Evolutionary conservation across 1,140 invertebrate genomes (phyloP).

Genomic region (Coboldia fuscipes): DNA sequence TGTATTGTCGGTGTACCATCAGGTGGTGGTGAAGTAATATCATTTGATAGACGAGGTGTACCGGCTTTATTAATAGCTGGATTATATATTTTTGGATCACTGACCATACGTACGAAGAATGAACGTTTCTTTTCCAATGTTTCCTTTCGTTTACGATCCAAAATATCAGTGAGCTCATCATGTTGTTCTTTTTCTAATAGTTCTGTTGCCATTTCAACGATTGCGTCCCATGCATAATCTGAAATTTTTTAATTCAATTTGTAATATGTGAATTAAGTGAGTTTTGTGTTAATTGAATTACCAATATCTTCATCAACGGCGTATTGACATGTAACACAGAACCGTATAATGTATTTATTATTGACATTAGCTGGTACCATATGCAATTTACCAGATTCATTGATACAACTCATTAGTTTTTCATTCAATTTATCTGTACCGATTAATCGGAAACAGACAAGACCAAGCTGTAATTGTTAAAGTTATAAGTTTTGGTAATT

Average conservation of each 20-base stretch:
- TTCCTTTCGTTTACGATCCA: slow-evolving; percentile 39
- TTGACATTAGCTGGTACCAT: slow-evolving; percentile 91
- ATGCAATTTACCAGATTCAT: slow-evolving; percentile 88
- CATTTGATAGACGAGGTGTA: slow-evolving; percentile 25
- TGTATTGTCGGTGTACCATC: slow-evolving; percentile 22
- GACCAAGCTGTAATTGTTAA: slow-evolving; percentile 34
- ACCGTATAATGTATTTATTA: slow-evolving; percentile 81
- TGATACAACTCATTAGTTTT: slow-evolving; percentile 80
- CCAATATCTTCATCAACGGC: slow-evolving; percentile 73
- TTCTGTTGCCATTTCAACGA: slow-evolving; percentile 64
- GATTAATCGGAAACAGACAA: slow-evolving; percentile 68
- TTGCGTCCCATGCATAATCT: slow-evolving; percentile 80
- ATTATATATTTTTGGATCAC: slow-evolving; percentile 91
- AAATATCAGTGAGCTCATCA: slow-evolving; percentile 41
- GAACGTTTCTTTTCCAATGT: slow-evolving; percentile 74
- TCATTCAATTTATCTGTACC: slow-evolving; percentile 83
- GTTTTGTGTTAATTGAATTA: slow-evolving; percentile 18
- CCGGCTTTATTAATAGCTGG: slow-evolving; percentile 56
- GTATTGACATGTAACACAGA: slow-evolving; percentile 85
- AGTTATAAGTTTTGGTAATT: no score
- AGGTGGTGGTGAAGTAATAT: slow-evolving; percentile 20
- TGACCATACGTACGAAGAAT: slow-evolving; percentile 92
- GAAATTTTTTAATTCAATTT: slow-evolving; percentile 7
- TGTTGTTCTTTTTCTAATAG: slow-evolving; percentile 47
- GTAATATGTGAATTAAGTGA: not conserved